Base-by-base conservation (phyloP, 1,140 invertebrate species). In the Drosophila pseudoananassae region DNA sequence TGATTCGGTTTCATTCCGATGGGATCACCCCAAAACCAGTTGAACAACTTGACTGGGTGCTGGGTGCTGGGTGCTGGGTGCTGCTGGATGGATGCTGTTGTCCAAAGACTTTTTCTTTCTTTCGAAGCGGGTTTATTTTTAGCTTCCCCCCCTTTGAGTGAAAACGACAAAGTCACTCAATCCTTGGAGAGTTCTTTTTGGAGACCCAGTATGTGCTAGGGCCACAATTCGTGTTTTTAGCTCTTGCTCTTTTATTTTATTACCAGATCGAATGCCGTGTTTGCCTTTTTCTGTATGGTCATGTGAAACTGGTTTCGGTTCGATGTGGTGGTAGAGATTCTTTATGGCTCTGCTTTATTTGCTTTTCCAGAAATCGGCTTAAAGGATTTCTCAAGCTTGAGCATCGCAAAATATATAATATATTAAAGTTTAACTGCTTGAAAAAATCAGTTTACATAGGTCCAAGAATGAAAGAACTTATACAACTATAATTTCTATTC, bases 101-200 rank as follows among this genome's bases (percentile, higher is more conserved):
- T 29, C 73, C 82, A 76, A 87, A 87, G 83, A 87, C 83, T 87
- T 87, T 87, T 87, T 87, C 83, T 87, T 87, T 87, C 83, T 83
- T 88, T 83, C 53, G 64, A 88, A 52, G 54, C 69, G 56, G 72
- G 83, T 78, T 71, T 73, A 60, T 31, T 65, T 73, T 61, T 75
- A 57, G 57, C 46, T 57, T 52, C 27, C 31, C 55, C n/a, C n/a
- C 31, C 15, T 17, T 43, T 29, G 74, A 76, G 74, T 76, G 55
- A 31, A 63, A 71, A 14, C 68, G 20, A 20, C 27, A 27, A 50
- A 64, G 33, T 66, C 69, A 61, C 76, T 79, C 46, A 70, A 80
- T 72, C 49, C 75, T 78, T 50, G 50, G 73, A 70, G 64, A 70
- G 51, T 70, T 69, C 65, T 69, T 57, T 17, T 17, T 29, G 55